Percentiles rank a stretch among this genome's conserved stretches.
Evolutionary conservation across 2,113 vertebrate species (phyloP).

Genomic region (Helogale parvula): DNA sequence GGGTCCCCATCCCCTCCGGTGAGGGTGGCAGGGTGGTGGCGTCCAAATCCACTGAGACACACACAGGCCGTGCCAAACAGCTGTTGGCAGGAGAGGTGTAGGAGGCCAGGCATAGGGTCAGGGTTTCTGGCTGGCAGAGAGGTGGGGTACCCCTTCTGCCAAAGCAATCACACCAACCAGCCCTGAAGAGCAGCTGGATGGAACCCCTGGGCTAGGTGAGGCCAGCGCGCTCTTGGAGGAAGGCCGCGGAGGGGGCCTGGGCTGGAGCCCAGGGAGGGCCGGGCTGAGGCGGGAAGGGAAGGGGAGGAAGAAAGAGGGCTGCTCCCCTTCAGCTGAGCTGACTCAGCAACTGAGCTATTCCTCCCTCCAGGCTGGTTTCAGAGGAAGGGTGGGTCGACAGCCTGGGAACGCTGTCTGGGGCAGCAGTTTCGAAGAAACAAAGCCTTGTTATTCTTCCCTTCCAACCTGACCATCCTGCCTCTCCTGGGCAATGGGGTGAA

Average conservation of each 20-base stretch:
- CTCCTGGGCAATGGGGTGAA: not conserved
- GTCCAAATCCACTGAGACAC: not conserved
- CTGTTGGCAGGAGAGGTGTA: slow-evolving; percentile 68
- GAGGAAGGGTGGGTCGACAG: slow-evolving; percentile 61
- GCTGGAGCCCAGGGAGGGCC: slow-evolving; percentile 54
- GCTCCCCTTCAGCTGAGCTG: slow-evolving; percentile 76
- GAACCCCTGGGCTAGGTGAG: slow-evolving; percentile 29
- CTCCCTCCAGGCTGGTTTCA: slow-evolving; percentile 59
- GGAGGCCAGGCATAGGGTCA: slow-evolving; percentile 64
- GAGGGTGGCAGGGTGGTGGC: not conserved
- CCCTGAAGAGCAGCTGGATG: slow-evolving; percentile 70
- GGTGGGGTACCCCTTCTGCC: slow-evolving; percentile 75
- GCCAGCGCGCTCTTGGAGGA: slow-evolving; percentile 14
- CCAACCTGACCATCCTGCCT: slow-evolving; percentile 28
- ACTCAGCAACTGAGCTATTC: slow-evolving; percentile 74
- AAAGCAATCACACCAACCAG: slow-evolving; percentile 69
- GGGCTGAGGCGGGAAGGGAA: slow-evolving; percentile 71
- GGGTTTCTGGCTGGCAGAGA: slow-evolving; percentile 72
- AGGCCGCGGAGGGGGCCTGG: slow-evolving; percentile 56
- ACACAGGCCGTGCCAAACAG: slow-evolving; percentile 65
- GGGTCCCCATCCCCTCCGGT: not conserved
- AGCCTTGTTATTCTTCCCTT: slow-evolving; percentile 54
- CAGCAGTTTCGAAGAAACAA: slow-evolving; percentile 62
- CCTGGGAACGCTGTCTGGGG: slow-evolving; percentile 71
- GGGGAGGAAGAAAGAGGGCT: slow-evolving; percentile 12